A percentile compares a stretch with the other conserved stretches of the same genome.
phyloP scores from a whole-genome alignment of 1,140 invertebrate species.

The Drosophila funebris region DNA sequence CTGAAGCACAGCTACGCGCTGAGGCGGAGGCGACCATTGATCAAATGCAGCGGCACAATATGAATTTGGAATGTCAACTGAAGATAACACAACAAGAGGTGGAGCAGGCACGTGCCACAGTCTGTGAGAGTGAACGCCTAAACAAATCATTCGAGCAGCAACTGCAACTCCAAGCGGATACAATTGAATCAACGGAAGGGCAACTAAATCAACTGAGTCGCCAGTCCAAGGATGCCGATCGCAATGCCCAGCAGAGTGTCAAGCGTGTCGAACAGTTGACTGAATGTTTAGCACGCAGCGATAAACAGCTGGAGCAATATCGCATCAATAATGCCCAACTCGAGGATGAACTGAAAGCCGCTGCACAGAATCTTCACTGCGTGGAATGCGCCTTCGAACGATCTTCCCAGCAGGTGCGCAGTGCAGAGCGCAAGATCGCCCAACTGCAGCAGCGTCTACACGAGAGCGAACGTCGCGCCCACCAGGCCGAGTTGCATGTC shows the following conservation, averaged over 20 bases:
- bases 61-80: slow-evolving; percentile 2
- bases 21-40: not conserved
- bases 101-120: not conserved
- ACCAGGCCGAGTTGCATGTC: slow-evolving; percentile 5
- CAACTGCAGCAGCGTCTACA: slow-evolving; percentile 12
- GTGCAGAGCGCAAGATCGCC: not conserved
- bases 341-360: slow-evolving; percentile 8
- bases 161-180: slow-evolving; percentile 5
- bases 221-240: slow-evolving; percentile 5
- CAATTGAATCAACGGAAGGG: slow-evolving; percentile 9
- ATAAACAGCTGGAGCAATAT: slow-evolving; percentile 11
- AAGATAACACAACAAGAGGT: not conserved
- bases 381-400: slow-evolving; percentile 14
- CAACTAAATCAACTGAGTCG: not conserved
- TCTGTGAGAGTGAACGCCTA: not conserved
- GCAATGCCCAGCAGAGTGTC: not conserved
- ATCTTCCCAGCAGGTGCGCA: not conserved
- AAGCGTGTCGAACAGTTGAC: not conserved
- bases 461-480: slow-evolving; percentile 22
- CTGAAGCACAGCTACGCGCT: not conserved
- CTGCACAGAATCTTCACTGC: slow-evolving; percentile 11
- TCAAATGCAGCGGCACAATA: too few relatives aligned
- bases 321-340: not conserved
- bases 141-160: not conserved
- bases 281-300: not conserved